These are phyloP conservation scores for Lanius collurio DNA, from an alignment of 2,113 vertebrate genomes.

Conservation along the genomic window DNA sequence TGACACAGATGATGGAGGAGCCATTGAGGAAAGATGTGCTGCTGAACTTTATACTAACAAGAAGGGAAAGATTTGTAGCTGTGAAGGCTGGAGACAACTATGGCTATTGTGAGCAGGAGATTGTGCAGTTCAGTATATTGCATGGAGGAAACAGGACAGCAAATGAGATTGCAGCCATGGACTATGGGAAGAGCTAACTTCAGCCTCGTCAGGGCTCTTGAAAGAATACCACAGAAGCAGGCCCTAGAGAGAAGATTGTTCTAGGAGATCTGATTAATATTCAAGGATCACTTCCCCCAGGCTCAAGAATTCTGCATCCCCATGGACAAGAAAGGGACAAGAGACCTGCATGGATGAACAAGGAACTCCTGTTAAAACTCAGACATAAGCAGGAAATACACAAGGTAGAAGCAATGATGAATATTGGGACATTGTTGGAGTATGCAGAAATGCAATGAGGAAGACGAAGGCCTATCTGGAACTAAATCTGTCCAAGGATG, in stretches of 20 bases:
- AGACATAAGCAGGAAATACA: not conserved
- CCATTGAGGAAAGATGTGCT: not conserved
- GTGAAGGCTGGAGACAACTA: not conserved
- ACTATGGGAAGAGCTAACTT: not conserved
- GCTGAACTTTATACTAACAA: not conserved
- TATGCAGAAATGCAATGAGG: not conserved
- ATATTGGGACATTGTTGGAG: not conserved
- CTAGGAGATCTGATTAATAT: not conserved
- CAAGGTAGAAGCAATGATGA: not conserved
- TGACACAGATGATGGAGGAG: too few relatives aligned
- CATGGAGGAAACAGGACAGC: not conserved
- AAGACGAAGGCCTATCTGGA: not conserved
- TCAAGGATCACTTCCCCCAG: not conserved
- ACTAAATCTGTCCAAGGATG: not conserved
- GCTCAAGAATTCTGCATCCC: not conserved
- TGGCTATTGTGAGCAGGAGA: not conserved
- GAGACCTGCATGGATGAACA: not conserved
- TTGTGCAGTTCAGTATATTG: too few relatives aligned
- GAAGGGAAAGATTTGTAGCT: not conserved
- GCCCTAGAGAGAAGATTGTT: not conserved
- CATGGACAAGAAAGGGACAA: not conserved
- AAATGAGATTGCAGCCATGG: not conserved
- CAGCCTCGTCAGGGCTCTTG: accelerated
- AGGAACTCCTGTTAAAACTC: not conserved
- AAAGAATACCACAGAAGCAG: not conserved